Conservation (phyloP, 1,140 invertebrate genomes). For the Gonatopus flavifemur region DNA sequence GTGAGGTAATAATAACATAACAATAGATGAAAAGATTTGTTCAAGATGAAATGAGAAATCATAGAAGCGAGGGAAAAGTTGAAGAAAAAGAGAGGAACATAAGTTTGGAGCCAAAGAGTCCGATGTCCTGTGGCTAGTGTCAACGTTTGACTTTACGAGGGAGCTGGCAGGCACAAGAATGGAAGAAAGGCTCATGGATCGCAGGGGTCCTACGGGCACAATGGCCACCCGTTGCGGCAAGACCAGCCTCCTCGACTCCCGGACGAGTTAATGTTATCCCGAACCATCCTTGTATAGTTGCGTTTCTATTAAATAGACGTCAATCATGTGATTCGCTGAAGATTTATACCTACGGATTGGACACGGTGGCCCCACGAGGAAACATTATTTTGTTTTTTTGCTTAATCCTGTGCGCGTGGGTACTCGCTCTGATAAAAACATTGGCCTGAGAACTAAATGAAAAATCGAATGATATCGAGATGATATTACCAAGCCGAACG, state of each 20-base stretch:
- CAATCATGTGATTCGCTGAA: constrained; percentile 40
- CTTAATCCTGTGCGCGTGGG: no score
- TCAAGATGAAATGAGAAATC: constrained; percentile 7
- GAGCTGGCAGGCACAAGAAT: constrained; percentile 42
- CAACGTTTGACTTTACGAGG: constrained; percentile 56
- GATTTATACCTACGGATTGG: constrained; percentile 34
- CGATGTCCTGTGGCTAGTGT: constrained; percentile 51
- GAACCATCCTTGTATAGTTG: constrained; percentile 43
- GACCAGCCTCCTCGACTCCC: constrained; percentile 49
- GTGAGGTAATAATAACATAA: constrained; percentile 33
- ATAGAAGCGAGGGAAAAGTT: constrained; percentile 3
- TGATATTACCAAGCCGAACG: no score
- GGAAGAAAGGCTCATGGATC: constrained; percentile 35
- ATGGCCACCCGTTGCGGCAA: constrained; percentile 50
- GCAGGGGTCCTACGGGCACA: constrained; percentile 42
- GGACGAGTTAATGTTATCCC: constrained; percentile 53
- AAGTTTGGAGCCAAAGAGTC: constrained; percentile 17
- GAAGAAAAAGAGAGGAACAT: constrained; percentile 8
- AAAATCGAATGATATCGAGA: no score
- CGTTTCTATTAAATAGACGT: constrained; percentile 56
- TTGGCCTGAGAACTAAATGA: no score
- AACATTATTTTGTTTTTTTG: constrained; percentile 33
- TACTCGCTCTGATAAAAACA: no score
- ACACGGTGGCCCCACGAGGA: constrained; percentile 19
- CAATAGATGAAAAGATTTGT: constrained; percentile 20